Conservation (phyloP, 2,888 invertebrate genomes). For the Cephus spinipes region DNA sequence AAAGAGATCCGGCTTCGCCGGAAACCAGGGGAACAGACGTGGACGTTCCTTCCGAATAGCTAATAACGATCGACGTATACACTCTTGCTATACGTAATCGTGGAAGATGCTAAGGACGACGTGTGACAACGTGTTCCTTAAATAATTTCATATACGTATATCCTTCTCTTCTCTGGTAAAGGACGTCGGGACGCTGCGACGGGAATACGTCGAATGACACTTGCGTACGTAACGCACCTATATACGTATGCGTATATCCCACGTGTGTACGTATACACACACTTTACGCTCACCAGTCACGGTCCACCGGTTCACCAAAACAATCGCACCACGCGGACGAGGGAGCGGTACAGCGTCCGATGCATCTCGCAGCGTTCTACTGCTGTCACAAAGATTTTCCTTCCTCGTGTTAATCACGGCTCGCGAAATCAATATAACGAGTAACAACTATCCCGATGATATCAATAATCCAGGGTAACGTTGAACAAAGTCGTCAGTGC, state of each 20-base stretch:
- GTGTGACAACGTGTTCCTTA: background rate
- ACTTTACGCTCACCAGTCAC: slow-evolving; percentile 8
- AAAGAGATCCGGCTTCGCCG: background rate
- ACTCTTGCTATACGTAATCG: background rate
- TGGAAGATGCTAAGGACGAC: background rate
- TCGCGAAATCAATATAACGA: background rate
- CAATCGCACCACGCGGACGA: background rate
- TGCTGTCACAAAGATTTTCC: background rate
- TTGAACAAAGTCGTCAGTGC: background rate
- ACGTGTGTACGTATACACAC: background rate
- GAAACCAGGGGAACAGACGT: background rate
- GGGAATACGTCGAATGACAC: background rate
- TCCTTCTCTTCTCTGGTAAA: background rate
- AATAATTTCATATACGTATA: background rate
- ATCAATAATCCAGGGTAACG: background rate
- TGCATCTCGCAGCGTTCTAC: slow-evolving; percentile 23
- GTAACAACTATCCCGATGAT: background rate
- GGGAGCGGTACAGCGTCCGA: slow-evolving; percentile 35
- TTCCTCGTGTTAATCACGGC: background rate
- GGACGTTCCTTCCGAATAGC: background rate
- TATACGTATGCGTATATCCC: background rate
- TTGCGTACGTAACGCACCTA: background rate
- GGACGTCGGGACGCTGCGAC: background rate
- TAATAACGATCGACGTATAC: background rate
- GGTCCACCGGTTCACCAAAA: slow-evolving; percentile 27